A percentile compares a stretch with the other conserved stretches of the same genome.
Evolutionary conservation across 2,113 vertebrate species (phyloP).

Genomic region (Zosterops lateralis): DNA sequence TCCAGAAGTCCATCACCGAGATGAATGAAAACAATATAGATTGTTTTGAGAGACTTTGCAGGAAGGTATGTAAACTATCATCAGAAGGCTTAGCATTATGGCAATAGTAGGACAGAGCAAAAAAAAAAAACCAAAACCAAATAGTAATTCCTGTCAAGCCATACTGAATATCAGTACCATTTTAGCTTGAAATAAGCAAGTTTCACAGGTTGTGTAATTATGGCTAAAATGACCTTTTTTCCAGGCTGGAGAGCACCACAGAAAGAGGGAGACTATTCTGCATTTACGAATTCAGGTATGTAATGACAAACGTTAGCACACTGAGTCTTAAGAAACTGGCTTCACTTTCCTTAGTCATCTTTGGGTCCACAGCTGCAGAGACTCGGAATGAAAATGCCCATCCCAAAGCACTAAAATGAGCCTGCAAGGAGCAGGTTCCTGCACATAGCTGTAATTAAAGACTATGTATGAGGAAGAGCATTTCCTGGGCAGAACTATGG

Average conservation of each 20-base stretch:
- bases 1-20: no score
- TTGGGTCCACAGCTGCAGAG: background rate
- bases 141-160: background rate
- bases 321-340: background rate
- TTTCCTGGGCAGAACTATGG: background rate
- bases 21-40: no score
- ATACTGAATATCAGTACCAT: no score
- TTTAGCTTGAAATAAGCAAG: background rate
- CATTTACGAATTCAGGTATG: background rate
- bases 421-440: background rate
- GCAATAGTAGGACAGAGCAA: background rate
- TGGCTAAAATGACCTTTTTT: background rate
- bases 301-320: background rate
- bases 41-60: no score
- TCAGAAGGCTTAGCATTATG: no score
- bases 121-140: background rate
- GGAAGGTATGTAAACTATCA: no score
- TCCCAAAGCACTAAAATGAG: background rate
- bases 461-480: background rate
- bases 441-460: background rate
- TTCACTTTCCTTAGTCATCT: background rate
- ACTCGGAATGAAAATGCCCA: background rate
- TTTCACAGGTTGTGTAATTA: background rate
- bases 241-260: background rate
- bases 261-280: background rate